phyloP scores from a whole-genome alignment of 2,888 invertebrate genomes.

The Agrochola circellaris region DNA sequence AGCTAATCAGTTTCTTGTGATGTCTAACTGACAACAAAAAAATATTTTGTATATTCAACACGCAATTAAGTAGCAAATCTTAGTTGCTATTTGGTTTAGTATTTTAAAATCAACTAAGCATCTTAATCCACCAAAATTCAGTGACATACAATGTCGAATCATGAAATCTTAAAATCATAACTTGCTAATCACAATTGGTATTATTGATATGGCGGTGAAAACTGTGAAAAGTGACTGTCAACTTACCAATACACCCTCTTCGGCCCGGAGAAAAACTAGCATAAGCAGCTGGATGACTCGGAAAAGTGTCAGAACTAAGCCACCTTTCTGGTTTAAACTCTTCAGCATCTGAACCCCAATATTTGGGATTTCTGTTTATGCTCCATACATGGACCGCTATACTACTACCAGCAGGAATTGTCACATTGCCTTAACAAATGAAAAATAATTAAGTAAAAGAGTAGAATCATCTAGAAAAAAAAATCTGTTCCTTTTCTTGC shows the following conservation, averaged over 20 bases:
- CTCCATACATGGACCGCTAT: constrained; percentile 46
- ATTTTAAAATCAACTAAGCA: neutral
- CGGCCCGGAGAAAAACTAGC: constrained; percentile 61
- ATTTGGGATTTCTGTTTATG: constrained; percentile 31
- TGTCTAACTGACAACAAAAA: neutral
- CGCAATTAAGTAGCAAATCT: neutral
- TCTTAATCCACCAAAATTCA: neutral
- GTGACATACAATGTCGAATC: neutral
- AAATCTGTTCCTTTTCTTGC: neutral
- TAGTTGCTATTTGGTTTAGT: too few species aligned
- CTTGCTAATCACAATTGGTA: neutral
- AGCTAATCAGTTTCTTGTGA: neutral
- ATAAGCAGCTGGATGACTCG: constrained; percentile 50
- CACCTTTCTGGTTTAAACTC: constrained; percentile 54
- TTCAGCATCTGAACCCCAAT: constrained; percentile 50
- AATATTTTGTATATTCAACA: too few species aligned
- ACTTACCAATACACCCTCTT: constrained; percentile 62
- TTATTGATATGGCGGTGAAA: too few species aligned
- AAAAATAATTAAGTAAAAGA: neutral
- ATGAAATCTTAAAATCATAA: too few species aligned
- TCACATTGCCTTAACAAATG: constrained; percentile 44
- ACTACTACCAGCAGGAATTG: constrained; percentile 48
- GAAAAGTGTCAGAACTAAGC: constrained; percentile 22
- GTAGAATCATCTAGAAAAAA: neutral
- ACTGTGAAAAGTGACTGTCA: neutral